Evolutionary conservation across 2,113 vertebrate genomes (phyloP).

Genomic region (Capreolus pygargus): DNA sequence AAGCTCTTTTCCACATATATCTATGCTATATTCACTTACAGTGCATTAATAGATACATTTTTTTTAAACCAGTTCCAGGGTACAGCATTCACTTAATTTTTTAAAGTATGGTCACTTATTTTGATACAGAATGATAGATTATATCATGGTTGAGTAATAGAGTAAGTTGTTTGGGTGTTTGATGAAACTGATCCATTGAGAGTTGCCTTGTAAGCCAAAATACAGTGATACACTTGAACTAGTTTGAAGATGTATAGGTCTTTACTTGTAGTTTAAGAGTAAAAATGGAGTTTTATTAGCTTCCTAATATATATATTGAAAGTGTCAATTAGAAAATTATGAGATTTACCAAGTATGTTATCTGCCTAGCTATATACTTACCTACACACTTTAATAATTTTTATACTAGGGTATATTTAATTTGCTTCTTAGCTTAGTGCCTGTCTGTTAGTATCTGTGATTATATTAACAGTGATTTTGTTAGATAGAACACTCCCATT

Average conservation of each 20-base stretch:
- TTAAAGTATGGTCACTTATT: not conserved
- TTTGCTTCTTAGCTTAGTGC: not conserved
- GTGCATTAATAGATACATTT: not conserved
- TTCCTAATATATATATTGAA: not conserved
- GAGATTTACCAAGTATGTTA: not conserved
- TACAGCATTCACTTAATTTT: not conserved
- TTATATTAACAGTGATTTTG: not conserved
- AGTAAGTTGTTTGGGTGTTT: not conserved
- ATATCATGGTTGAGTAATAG: not conserved
- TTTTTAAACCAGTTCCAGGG: not conserved
- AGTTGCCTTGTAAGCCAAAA: not conserved
- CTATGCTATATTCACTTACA: not conserved
- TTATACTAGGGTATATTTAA: not conserved
- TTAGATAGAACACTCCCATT: not conserved
- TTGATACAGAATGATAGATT: not conserved
- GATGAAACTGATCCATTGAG: not conserved
- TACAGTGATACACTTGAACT: not conserved
- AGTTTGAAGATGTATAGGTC: not conserved
- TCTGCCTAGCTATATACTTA: not conserved
- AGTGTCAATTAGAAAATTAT: not conserved
- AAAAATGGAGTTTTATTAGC: not conserved
- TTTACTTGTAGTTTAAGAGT: not conserved
- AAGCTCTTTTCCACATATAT: not conserved
- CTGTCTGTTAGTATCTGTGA: not conserved
- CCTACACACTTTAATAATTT: not conserved